Conservation (phyloP, 2,113 vertebrate genomes). For the Brienomyrus longianalis region DNA sequence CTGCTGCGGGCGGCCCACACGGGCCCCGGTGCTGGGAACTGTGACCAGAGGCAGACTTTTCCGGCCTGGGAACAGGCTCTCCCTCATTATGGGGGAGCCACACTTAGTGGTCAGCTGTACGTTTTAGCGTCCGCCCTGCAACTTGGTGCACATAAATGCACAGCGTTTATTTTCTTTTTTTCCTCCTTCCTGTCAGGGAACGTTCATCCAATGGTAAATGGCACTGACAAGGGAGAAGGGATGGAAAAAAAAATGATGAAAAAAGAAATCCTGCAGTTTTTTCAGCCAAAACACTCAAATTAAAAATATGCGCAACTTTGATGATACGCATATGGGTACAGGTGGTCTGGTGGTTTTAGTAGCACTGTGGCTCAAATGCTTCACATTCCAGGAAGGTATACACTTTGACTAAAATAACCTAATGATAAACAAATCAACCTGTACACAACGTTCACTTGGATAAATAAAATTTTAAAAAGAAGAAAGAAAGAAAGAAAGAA, state of each 20-base stretch:
- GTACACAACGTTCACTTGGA: background rate
- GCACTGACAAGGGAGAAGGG: background rate
- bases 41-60: slow-evolving; percentile 30
- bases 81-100: slow-evolving; percentile 32
- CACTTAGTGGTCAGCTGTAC: slow-evolving; percentile 29
- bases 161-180: slow-evolving; percentile 41
- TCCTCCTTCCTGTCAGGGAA: slow-evolving; percentile 28
- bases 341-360: background rate
- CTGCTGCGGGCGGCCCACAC: slow-evolving; percentile 19
- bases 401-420: background rate
- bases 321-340: background rate
- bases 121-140: slow-evolving; percentile 41
- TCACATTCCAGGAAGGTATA: background rate
- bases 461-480: background rate
- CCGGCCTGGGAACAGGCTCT: slow-evolving; percentile 27
- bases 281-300: background rate
- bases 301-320: slow-evolving; percentile 21
- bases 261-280: background rate
- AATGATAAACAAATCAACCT: background rate
- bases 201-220: slow-evolving; percentile 32
- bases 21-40: slow-evolving; percentile 42
- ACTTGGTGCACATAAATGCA: slow-evolving; percentile 39
- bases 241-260: background rate
- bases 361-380: background rate
- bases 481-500: background rate